phyloP scores from a whole-genome alignment of 2,113 vertebrate genomes.

The Cyprinus carpio region DNA sequence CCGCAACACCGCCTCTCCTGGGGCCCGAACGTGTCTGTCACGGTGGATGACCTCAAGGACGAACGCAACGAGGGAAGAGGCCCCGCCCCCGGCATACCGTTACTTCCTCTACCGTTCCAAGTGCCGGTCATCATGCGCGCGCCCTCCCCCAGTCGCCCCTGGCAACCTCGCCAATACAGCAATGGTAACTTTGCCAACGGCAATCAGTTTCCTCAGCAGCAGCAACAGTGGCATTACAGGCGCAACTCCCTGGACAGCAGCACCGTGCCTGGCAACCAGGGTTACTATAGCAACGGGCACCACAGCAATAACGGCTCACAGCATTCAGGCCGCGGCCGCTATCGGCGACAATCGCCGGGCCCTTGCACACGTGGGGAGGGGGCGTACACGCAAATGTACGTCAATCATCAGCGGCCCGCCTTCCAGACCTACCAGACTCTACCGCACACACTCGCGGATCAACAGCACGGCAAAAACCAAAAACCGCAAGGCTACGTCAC shows the following conservation, averaged over 20 bases:
- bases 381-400: not conserved
- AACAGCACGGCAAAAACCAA: conserved; percentile 48
- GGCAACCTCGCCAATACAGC: conserved; percentile 68
- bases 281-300: conserved; percentile 49
- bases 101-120: conserved; percentile 68
- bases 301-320: conserved; percentile 53
- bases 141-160: conserved; percentile 69
- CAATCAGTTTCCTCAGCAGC: conserved; percentile 55
- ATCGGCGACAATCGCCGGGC: conserved; percentile 61
- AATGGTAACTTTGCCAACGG: conserved; percentile 40
- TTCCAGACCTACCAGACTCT: conserved; percentile 74
- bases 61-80: not conserved
- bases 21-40: conserved; percentile 65
- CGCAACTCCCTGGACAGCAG: conserved; percentile 78
- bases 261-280: not conserved
- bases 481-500: conserved; percentile 74
- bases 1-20: conserved; percentile 87
- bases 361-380: conserved; percentile 56
- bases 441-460: conserved; percentile 56
- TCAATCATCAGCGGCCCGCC: conserved; percentile 51
- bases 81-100: not conserved
- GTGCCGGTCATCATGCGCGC: conserved; percentile 61
- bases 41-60: not conserved
- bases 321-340: conserved; percentile 7
- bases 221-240: conserved; percentile 69